phyloP scores from a whole-genome alignment of 2,797 vertebrate genomes.

The Triplophysa yarkandensis region DNA sequence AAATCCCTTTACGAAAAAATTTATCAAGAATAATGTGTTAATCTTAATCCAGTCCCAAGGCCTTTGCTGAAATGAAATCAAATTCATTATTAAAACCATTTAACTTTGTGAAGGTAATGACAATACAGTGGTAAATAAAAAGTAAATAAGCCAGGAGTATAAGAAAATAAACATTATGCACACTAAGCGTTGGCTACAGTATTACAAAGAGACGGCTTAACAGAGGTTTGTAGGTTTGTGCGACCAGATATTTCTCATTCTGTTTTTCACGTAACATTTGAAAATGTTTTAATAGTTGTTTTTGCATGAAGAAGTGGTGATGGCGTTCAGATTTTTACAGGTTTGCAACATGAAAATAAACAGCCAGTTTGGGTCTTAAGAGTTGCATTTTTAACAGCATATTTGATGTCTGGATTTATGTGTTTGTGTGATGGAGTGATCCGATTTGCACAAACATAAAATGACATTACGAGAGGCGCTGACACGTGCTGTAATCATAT shows the following conservation, averaged over 20 bases:
- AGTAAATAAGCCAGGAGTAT: conserved; percentile 61
- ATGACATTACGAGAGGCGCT: conserved; percentile 57
- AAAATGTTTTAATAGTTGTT: too few species aligned
- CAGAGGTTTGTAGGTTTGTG: too few species aligned
- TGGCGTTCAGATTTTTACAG: too few species aligned
- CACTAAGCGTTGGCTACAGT: too few species aligned
- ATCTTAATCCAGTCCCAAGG: too few species aligned
- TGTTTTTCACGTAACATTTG: too few species aligned
- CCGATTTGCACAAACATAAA: conserved; percentile 59
- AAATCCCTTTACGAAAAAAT: too few species aligned
- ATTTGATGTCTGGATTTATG: conserved; percentile 43
- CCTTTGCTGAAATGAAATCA: conserved; percentile 65
- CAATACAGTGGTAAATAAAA: conserved; percentile 55
- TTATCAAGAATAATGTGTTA: too few species aligned
- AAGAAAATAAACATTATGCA: too few species aligned
- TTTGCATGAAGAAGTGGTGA: too few species aligned
- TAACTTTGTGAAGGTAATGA: conserved; percentile 18
- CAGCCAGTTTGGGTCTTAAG: conserved; percentile 34
- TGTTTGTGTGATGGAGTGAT: conserved; percentile 49
- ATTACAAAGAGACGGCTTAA: too few species aligned
- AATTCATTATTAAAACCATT: conserved; percentile 11
- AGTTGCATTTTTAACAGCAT: conserved; percentile 13
- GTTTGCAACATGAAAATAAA: conserved; percentile 31
- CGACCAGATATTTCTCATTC: too few species aligned
- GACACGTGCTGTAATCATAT: conserved; percentile 52